Conservation (phyloP, 2,113 vertebrate genomes). For the Hucho hucho region DNA sequence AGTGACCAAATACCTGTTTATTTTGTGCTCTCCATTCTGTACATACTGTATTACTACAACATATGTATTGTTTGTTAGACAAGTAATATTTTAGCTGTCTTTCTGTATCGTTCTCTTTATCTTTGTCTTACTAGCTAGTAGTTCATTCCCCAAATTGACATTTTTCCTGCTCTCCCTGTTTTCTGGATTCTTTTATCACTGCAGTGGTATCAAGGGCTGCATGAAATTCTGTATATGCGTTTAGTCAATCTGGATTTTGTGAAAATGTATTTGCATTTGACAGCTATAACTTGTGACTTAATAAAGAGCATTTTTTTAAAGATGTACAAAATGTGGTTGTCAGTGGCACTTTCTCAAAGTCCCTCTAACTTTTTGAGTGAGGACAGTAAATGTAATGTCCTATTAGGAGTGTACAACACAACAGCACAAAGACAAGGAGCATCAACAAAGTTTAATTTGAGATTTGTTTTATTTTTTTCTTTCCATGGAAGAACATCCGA, state of each 20-base stretch:
- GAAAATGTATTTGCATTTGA: conserved; percentile 36
- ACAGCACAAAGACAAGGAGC: neutral
- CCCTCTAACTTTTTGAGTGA: neutral
- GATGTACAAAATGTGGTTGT: conserved; percentile 5
- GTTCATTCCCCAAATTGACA: conserved; percentile 16
- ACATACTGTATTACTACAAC: conserved; percentile 42
- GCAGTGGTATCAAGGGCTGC: conserved; percentile 42
- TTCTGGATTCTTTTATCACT: conserved; percentile 24
- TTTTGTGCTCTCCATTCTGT: conserved; percentile 40
- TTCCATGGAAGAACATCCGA: conserved; percentile 74
- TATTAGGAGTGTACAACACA: neutral
- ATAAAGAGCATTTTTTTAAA: conserved; percentile 70
- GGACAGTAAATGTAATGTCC: neutral
- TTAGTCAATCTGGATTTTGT: conserved; percentile 60
- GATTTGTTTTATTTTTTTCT: conserved; percentile 59
- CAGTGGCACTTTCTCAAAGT: conserved; percentile 6
- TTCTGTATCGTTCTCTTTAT: neutral
- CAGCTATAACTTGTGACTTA: conserved; percentile 59
- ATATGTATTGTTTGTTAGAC: conserved; percentile 26
- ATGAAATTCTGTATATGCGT: conserved; percentile 50
- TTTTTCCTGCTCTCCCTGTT: conserved; percentile 3
- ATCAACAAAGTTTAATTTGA: conserved; percentile 31
- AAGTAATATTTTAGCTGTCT: neutral
- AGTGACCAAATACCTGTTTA: conserved; percentile 12
- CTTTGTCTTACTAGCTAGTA: conserved; percentile 13